These are phyloP conservation scores for Oophaga sylvatica DNA, from an alignment of 2,797 vertebrate species.

Conservation along the genomic window DNA sequence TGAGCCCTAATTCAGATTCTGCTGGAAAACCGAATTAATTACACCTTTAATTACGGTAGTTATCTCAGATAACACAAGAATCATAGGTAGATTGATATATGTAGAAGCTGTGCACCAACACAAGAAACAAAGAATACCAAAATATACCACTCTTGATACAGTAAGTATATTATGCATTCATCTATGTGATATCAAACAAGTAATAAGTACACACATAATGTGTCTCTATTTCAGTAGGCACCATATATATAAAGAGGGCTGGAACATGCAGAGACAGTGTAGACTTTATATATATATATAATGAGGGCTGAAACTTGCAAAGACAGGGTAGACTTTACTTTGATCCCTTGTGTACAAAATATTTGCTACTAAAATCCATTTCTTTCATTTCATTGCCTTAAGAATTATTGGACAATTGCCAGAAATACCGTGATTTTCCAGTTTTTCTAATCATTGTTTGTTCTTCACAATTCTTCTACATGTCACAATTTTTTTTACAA, in stretches of 20 bases:
- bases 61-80: too few species aligned
- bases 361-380: not conserved
- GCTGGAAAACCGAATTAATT: too few species aligned
- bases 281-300: slow-evolving; percentile 1
- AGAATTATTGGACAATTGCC: slow-evolving; percentile 7
- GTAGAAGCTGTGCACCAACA: too few species aligned
- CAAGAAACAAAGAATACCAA: not conserved
- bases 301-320: slow-evolving; percentile 17
- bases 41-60: too few species aligned
- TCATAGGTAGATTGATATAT: too few species aligned
- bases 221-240: slow-evolving; percentile 1
- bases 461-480: not conserved
- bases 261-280: slow-evolving; percentile 28
- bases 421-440: not conserved
- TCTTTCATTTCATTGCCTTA: slow-evolving; percentile 10
- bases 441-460: not conserved
- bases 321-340: slow-evolving; percentile 12
- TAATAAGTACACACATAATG: slow-evolving; percentile 33
- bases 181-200: slow-evolving; percentile 31
- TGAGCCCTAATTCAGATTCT: too few species aligned
- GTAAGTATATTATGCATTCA: slow-evolving; percentile 30
- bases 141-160: slow-evolving; percentile 4
- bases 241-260: not conserved
- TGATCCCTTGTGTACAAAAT: slow-evolving; percentile 1
- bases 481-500: not conserved